Evolutionary conservation across 2,113 vertebrate genomes (phyloP), one percentile per base, ranked within the genome.

Genomic region (Hucho hucho): DNA sequence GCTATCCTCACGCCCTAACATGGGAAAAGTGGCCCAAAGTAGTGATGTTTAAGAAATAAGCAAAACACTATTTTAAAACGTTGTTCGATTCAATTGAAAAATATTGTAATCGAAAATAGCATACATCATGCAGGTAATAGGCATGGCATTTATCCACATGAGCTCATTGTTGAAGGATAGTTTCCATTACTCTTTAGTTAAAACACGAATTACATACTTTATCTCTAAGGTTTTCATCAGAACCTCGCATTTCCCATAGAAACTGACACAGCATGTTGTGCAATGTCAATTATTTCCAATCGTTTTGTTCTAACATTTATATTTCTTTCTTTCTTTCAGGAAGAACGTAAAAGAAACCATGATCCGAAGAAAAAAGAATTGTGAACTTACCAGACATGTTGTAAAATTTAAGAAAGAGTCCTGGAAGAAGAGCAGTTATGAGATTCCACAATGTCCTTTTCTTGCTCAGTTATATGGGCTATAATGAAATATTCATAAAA

Each of bases 341-440:
- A 76, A 2, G 64, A 79, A 75, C 70, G 76, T 29, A 78, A 64
- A 68, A 70, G 72, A 84, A 80, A 67, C 70, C 28, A 80, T 74
- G 63, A 72, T 75, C 71, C 32, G 74, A 61, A 64, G 80, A 78
- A 88, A 81, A 87, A 58, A 72, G 67, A 59, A 64, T 63, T 79
- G 79, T 75, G 58, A 74, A 93, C 95, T 97, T 94, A 98, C 97
- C 97, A 78, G 96, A 96, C 97, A 98, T 98, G 70, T 80, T 87
- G 89, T n/a, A 22, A 61, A 61, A 61, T 4, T 81, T 87, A 87
- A 75, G 80, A 89, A 72, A 72, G 78, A 70, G 75, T 89, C 76
- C 85, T 83, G 84, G 75, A 29, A 84, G 79, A 85, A 89, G 88
- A 88, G 79, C 87, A 83, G 72, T 76, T 81, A 77, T 83, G 85